Base-by-base conservation (phyloP, 2,797 vertebrate species). In the Manis crassicaudata region DNA sequence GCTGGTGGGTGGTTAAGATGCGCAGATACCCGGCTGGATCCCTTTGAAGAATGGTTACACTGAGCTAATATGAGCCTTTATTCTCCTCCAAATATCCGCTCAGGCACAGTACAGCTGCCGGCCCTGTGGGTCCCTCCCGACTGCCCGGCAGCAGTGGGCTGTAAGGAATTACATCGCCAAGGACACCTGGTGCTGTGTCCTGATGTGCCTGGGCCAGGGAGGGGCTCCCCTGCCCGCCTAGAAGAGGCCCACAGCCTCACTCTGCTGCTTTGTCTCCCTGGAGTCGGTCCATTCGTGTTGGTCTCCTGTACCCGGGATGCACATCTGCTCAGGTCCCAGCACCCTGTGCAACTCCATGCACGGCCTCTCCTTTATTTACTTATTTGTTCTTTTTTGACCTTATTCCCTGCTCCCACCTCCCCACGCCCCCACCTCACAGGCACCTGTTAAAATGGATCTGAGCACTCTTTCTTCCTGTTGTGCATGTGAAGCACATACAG, bases 61-160 rank as follows among this genome's bases (percentile, higher is more conserved):
- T 12, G 21, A 1, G 6, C 93, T 25, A 9, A 6, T 4, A 2
- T 0, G 5, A n/a, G 63, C 16, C 54, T 54, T 40, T 11, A 7
- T 60, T 27, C 35, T 29, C 40, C 50, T 60, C n/a, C 67, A 35
- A 10, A 68, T 27, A 65, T 8, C 16, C 4, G 0, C 20, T 12
- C 35, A 0, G 18, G 10, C 1, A 21, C 1, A 13, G 25, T 0
- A 1, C 35, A 13, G 29, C 37, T 5, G 0, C 56, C 0, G 0
- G 72, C 40, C 56, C 25, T 9, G 10, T 0, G 12, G 5, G 27
- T 35, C 21, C 5, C 23, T 67, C 80, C 43, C 11, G 83, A 63
- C 13, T 7, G 27, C 56, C 46, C 3, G 18, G 37, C 35, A 54
- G 9, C 7, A 5, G 1, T 40, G 10, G 9, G 68, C 5, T 13